Evolutionary conservation across 2,113 vertebrate genomes (phyloP), one percentile per base, ranked within the genome.

Genomic region (Maccullochella peelii): DNA sequence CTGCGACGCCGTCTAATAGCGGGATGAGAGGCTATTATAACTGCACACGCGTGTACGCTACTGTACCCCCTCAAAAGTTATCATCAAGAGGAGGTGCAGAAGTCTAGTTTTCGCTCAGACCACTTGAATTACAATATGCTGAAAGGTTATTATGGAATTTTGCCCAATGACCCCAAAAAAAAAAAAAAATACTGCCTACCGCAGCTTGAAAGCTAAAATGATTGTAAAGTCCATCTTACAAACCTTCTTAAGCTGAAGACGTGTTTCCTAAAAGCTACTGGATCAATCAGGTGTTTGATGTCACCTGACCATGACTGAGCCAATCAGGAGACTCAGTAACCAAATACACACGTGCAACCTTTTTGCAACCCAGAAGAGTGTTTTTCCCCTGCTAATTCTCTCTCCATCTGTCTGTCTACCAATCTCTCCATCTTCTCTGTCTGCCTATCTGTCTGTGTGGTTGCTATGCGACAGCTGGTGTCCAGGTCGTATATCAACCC

Each of bases 401-500:
- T 63, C 44, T 12, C 61, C 72, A 42, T 85, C 49, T 44, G 61
- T 69, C 47, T 38, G 12, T 68, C 57, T 73, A 20, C 23, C 63
- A 57, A 27, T 75, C 52, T 40, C 59, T 67, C 79, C 59, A 15
- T 65, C 57, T 54, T 68, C 27, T 81, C 58, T 30, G 27, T 86
- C 62, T 79, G 66, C 63, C 74, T 67, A 7, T 50, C 12, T 55
- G 54, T 70, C 71, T 80, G 80, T 40, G 55, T 77, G 68, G 77
- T 86, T 84, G 77, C 89, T 63, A 77, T 49, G 84, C 12, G 21
- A 84, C 89, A 84, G 79, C 15, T 49, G 36, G 50, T 73, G 73
- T 70, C 55, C 73, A 78, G 79, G 86, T 89, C 47, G 25, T 54
- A 76, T 18, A 58, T 62, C 11, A 9, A 57, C 49, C 57, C 44